phyloP scores from a whole-genome alignment of 1,140 invertebrate genomes.

The Drosophila murphyi region DNA sequence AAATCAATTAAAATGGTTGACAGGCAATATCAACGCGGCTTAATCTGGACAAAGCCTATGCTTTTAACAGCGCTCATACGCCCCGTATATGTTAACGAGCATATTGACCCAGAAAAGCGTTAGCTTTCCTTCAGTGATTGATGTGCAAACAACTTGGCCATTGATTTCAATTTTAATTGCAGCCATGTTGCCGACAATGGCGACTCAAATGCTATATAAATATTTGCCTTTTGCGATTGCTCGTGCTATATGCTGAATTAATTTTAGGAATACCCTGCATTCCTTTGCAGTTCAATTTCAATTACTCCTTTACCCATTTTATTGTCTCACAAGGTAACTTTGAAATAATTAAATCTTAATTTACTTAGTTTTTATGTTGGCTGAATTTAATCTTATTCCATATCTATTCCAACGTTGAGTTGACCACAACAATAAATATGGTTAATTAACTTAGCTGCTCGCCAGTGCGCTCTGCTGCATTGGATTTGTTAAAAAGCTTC shows the following conservation, averaged over 20 bases:
- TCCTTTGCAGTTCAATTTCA: neutral
- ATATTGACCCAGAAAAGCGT: slow-evolving; percentile 9
- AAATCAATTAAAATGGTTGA: slow-evolving; percentile 40
- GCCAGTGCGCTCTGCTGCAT: neutral
- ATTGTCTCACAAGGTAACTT: neutral
- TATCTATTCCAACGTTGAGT: neutral
- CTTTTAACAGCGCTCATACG: slow-evolving; percentile 16
- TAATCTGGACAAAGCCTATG: slow-evolving; percentile 18
- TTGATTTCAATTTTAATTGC: slow-evolving; percentile 25
- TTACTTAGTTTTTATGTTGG: slow-evolving; percentile 1
- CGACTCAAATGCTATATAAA: slow-evolving; percentile 1
- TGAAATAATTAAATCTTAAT: neutral
- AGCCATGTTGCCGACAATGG: slow-evolving; percentile 6
- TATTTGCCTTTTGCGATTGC: slow-evolving; percentile 4
- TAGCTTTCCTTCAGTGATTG: slow-evolving; percentile 3
- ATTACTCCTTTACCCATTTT: neutral
- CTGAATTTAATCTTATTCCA: neutral
- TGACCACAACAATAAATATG: neutral
- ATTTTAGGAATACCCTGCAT: neutral
- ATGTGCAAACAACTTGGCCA: slow-evolving; percentile 28
- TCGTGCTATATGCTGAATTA: neutral
- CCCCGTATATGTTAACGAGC: neutral
- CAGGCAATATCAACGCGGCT: neutral
- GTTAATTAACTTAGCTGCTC: neutral
- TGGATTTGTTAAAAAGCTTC: neutral